Conservation (phyloP, 2,113 vertebrate genomes). For the Murina feae region DNA sequence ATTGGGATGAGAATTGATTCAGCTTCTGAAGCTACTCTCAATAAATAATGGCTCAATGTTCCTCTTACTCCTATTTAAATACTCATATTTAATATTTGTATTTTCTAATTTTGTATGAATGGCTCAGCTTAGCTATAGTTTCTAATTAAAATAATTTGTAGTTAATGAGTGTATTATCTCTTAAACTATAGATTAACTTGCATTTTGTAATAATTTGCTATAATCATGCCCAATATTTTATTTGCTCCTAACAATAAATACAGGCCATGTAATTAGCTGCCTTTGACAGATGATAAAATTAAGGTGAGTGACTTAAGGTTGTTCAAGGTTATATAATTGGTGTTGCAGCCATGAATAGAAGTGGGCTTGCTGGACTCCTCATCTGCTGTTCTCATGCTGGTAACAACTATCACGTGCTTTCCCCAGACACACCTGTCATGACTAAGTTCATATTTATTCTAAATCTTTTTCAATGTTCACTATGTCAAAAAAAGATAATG, state of each 20-base stretch:
- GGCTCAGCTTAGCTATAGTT: not conserved
- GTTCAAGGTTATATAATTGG: not conserved
- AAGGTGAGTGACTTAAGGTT: not conserved
- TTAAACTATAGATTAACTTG: not conserved
- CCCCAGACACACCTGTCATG: slow-evolving; percentile 43
- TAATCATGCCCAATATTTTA: not conserved
- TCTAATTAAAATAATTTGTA: slow-evolving; percentile 1
- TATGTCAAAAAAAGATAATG: slow-evolving; percentile 59
- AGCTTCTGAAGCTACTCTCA: not conserved
- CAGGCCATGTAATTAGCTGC: not conserved
- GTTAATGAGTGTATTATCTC: not conserved
- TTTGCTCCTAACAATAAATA: not conserved
- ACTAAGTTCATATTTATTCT: slow-evolving; percentile 64
- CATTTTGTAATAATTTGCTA: not conserved
- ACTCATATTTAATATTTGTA: not conserved
- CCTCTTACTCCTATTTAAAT: not conserved
- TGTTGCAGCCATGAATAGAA: not conserved
- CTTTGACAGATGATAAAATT: slow-evolving; percentile 9
- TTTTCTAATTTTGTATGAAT: not conserved
- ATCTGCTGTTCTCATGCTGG: not conserved
- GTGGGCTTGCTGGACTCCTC: not conserved
- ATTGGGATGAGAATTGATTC: not conserved
- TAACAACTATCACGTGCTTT: slow-evolving; percentile 6
- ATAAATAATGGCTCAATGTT: not conserved
- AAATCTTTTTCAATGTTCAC: slow-evolving; percentile 42